Conservation (phyloP, 1,140 invertebrate species). For the Danaus plexippus region DNA sequence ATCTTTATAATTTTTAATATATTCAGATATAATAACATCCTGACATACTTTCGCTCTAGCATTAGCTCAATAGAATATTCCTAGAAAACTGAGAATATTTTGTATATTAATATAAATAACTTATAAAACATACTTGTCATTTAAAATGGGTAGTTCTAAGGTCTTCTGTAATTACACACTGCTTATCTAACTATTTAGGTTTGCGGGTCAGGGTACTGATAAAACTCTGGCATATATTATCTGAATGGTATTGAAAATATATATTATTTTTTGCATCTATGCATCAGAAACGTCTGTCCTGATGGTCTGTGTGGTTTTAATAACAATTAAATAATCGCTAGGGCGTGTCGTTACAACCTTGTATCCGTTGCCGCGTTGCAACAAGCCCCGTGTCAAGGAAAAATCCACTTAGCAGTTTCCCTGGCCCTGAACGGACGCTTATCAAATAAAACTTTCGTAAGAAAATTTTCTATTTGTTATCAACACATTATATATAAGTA, state of each 20-base stretch:
- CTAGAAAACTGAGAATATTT: too few species aligned
- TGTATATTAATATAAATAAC: too few species aligned
- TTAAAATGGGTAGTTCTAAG: neutral
- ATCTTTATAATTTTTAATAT: too few species aligned
- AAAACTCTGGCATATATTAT: slow-evolving; percentile 1
- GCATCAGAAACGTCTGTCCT: neutral
- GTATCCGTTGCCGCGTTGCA: slow-evolving; percentile 61
- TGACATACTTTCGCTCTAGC: too few species aligned
- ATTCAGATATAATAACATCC: too few species aligned
- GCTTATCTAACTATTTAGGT: neutral
- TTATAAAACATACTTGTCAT: too few species aligned
- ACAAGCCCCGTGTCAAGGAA: slow-evolving; percentile 68
- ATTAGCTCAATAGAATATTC: too few species aligned
- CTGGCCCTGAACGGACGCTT: slow-evolving; percentile 47
- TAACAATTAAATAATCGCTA: slow-evolving; percentile 69
- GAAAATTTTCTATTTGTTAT: slow-evolving; percentile 12
- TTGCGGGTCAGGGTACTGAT: neutral
- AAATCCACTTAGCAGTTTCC: slow-evolving; percentile 68
- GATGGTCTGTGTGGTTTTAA: slow-evolving; percentile 45
- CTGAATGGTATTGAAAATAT: neutral
- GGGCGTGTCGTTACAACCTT: slow-evolving; percentile 65
- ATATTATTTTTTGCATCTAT: neutral
- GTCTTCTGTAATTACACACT: neutral
- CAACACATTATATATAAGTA: too few species aligned
- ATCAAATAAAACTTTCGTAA: slow-evolving; percentile 29